Percentiles rank a stretch among this genome's conserved stretches.
Conservation (phyloP, 2,888 invertebrate species). For the Cantharis flavilabris region DNA sequence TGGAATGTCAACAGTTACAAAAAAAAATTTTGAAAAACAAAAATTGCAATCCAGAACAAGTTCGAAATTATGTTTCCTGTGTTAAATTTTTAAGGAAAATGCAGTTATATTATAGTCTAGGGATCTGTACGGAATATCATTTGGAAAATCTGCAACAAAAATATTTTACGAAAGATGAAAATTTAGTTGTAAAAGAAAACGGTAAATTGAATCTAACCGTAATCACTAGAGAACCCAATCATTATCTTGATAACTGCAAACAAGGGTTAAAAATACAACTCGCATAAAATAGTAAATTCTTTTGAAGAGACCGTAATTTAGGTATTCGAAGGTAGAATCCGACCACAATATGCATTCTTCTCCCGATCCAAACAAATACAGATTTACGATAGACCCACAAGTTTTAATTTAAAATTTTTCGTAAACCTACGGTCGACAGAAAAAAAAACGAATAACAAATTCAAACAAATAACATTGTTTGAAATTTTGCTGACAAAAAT, state of each 20-base stretch:
- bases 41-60: neutral
- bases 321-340: neutral
- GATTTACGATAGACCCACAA: neutral
- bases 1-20: neutral
- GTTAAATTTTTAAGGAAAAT: neutral
- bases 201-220: neutral
- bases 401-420: neutral
- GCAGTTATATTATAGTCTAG: neutral
- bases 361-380: neutral
- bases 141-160: neutral
- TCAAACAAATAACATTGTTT: no score
- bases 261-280: neutral
- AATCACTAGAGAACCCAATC: neutral
- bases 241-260: neutral
- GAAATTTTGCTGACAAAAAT: no score
- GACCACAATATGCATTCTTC: neutral
- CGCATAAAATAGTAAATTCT: neutral
- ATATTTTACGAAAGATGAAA: neutral
- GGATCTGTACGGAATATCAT: neutral
- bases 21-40: neutral
- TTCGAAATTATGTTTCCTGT: neutral
- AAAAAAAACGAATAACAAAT: no score
- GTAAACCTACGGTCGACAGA: neutral
- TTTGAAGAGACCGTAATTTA: neutral
- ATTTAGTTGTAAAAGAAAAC: neutral